phyloP scores from a whole-genome alignment of 2,113 vertebrate species.

The Muntiacus reevesi region DNA sequence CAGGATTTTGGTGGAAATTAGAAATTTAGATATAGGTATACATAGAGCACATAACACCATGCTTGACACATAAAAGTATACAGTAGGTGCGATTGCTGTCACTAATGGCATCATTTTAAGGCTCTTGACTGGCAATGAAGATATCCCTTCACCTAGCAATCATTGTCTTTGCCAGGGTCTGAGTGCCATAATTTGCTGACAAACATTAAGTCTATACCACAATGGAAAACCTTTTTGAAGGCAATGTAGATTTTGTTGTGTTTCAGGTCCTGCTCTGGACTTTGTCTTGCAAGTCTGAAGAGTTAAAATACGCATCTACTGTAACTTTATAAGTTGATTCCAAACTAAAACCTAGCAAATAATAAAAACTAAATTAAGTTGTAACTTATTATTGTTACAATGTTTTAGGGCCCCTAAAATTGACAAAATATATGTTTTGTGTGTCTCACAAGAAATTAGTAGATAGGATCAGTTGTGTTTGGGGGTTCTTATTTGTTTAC shows the following conservation, averaged over 20 bases:
- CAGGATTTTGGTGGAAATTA: not conserved
- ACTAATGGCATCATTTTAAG: not conserved
- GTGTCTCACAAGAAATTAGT: not conserved
- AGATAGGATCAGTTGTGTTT: not conserved
- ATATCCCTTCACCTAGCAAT: not conserved
- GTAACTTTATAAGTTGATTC: not conserved
- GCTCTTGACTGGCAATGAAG: not conserved
- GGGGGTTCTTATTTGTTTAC: not conserved
- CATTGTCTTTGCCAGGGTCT: not conserved
- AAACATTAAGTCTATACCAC: not conserved
- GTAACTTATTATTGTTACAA: not conserved
- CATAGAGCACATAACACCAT: fast-evolving
- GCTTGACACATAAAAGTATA: too few species aligned
- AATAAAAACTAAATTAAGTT: not conserved
- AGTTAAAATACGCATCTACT: not conserved
- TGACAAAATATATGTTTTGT: not conserved
- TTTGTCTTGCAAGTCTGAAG: not conserved
- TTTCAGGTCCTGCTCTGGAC: not conserved
- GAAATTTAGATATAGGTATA: not conserved
- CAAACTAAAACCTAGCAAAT: not conserved
- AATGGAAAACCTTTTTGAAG: not conserved
- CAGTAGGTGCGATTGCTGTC: not conserved
- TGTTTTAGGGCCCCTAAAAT: not conserved
- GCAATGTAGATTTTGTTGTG: not conserved
- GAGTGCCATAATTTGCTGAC: not conserved